Conservation (phyloP, 2,113 vertebrate genomes). For the Hystrix brachyura region DNA sequence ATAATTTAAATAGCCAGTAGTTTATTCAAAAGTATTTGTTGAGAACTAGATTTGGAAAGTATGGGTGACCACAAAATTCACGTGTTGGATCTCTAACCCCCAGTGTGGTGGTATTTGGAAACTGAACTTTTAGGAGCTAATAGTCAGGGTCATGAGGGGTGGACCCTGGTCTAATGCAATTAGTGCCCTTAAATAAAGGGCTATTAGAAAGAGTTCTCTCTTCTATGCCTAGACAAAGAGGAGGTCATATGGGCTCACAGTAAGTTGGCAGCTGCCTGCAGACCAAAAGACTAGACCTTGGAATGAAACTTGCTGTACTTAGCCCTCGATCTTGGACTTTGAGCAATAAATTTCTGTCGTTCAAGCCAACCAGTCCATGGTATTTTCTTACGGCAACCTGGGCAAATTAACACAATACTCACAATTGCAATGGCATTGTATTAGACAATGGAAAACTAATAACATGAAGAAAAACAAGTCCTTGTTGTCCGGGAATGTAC, state of each 20-base stretch:
- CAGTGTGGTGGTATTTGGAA: not conserved
- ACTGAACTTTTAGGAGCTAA: not conserved
- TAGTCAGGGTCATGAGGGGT: not conserved
- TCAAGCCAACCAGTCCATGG: too few relatives aligned
- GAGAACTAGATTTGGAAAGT: not conserved
- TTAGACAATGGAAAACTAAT: not conserved
- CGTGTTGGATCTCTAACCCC: not conserved
- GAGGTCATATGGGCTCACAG: not conserved
- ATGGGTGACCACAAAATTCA: not conserved
- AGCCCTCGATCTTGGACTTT: not conserved
- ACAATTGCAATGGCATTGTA: not conserved
- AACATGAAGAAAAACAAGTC: not conserved
- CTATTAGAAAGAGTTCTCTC: not conserved
- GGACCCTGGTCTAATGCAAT: not conserved
- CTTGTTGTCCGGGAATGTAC: not conserved
- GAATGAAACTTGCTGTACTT: not conserved
- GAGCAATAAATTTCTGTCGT: too few relatives aligned
- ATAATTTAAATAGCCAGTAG: not conserved
- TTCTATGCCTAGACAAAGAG: not conserved
- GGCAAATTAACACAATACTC: not conserved
- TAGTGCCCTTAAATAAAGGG: not conserved
- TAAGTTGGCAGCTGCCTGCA: not conserved
- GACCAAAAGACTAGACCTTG: not conserved
- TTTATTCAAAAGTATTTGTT: conserved; percentile 12
- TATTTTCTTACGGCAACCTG: too few relatives aligned